Base-by-base conservation (phyloP, 2,797 vertebrate species). In the Siniperca scherzeri region DNA sequence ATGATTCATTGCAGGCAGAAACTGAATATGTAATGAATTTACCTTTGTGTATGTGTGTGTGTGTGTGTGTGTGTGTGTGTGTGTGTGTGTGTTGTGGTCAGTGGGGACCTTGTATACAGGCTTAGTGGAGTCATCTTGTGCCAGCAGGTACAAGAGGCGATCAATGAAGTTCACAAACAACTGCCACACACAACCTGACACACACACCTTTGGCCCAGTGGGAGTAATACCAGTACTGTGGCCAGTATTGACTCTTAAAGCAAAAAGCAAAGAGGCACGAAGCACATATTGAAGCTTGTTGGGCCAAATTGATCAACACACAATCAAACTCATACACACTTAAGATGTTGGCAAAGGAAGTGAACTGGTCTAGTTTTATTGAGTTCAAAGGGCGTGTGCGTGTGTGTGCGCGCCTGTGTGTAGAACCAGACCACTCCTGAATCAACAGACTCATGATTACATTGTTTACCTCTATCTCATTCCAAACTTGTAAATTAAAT, bases 121-220 rank as follows among this genome's bases (percentile, higher is more conserved):
- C 38, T 74, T 53, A 72, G 61, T 50, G 7, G 66, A 62, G 77
- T 53, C 17, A 4, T 84, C 13, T 40, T 74, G 56, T 21, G 8
- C 27, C 19, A 80, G 77, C 70, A 70, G 50, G 60, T 21, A 60
- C 59, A 71, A 46, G 22, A 81, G 64, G 7, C 9, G 8, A 89
- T 89, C 76, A 77, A n/a, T 78, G 38, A 59, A n/a, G 36, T 57
- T 66, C 67, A 76, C 52, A 74, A 68, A 65, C 27, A 66, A 36
- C 22, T 14, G 6, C 10, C 38, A 19, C 36, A 40, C 61, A 36
- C 66, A 68, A n/a, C 17, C 27, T 2, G 1, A 72, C 50, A 53
- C 22, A 67, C 7, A 56, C 60, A 59, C 52, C 17, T 48, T 42
- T 25, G 17, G 30, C 5, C 59, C 42, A 21, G 6, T 44, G 48